Evolutionary conservation across 2,113 vertebrate species (phyloP), one percentile per base, ranked within the genome.

Genomic region (Thymallus thymallus): DNA sequence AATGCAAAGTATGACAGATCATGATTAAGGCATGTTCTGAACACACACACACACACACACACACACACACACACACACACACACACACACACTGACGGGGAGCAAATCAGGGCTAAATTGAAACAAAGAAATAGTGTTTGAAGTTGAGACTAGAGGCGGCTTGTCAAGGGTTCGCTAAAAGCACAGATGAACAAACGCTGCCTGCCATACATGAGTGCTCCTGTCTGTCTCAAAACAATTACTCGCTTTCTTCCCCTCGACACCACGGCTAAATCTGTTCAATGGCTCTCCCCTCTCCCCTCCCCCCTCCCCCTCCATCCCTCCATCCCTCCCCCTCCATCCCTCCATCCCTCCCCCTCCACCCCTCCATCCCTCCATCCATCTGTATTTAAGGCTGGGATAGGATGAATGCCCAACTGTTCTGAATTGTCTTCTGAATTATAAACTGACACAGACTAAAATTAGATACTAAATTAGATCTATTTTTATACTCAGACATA

Each of bases 401-500:
- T 78, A 81, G 71, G 64, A 56, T 32, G 74, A 72, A 76, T 18
- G 75, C 79, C 71, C 66, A 64, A 51, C 14, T 51, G 48, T 62
- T 78, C 72, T 80, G 55, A 63, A 61, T 55, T 71, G 77, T 77
- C 68, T 48, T 65, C 41, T 76, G 45, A 74, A 82, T 78, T 71
- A 80, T 73, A 76, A 45, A 71, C 64, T 68, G 69, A 45, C 41
- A 6, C 62, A 1, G 35, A 45, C 77, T 72, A 73, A 74, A 80
- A 66, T 71, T 61, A 75, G 30, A 23, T 41, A 69, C 64, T 4
- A 13, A 46, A 72, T 61, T 64, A 56, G 51, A 62, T 72, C 80
- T 82, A 84, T 82, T 82, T 81, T 79, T 77, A 80, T 41, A 64
- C 18, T 45, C 41, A 56, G 67, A 62, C 60, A 45, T 82, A 84